Conservation (phyloP, 2,888 invertebrate species). For the Cataglyphis rosenhaueri region DNA sequence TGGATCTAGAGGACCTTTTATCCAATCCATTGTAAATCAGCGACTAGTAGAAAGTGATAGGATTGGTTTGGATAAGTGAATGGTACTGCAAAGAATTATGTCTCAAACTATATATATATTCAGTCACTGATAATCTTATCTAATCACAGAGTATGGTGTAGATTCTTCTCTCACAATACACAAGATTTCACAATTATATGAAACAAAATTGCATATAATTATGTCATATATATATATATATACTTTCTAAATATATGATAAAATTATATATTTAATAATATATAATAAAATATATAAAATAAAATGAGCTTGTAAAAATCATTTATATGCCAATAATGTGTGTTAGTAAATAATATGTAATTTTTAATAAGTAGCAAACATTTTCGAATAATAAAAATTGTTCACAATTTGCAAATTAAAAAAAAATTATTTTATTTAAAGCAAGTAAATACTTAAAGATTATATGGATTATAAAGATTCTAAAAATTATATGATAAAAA, state of each 20-base stretch:
- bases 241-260: neutral
- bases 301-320: neutral
- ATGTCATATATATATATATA: neutral
- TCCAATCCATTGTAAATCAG: neutral
- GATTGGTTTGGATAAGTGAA: neutral
- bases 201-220: neutral
- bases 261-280: neutral
- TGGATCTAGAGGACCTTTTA: constrained; percentile 71
- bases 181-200: neutral
- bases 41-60: neutral
- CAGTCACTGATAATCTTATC: constrained; percentile 25
- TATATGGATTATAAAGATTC: neutral
- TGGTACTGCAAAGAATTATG: neutral
- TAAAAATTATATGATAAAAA: no score
- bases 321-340: neutral
- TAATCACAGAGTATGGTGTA: constrained; percentile 7
- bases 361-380: neutral
- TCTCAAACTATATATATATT: neutral
- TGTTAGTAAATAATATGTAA: neutral
- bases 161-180: constrained; percentile 7
- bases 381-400: neutral
- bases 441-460: neutral
- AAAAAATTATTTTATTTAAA: neutral
- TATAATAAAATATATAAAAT: neutral
- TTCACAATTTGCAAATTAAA: neutral